These are phyloP conservation scores for Corythoichthys intestinalis DNA, from an alignment of 2,113 vertebrate species.

Conservation along the genomic window DNA sequence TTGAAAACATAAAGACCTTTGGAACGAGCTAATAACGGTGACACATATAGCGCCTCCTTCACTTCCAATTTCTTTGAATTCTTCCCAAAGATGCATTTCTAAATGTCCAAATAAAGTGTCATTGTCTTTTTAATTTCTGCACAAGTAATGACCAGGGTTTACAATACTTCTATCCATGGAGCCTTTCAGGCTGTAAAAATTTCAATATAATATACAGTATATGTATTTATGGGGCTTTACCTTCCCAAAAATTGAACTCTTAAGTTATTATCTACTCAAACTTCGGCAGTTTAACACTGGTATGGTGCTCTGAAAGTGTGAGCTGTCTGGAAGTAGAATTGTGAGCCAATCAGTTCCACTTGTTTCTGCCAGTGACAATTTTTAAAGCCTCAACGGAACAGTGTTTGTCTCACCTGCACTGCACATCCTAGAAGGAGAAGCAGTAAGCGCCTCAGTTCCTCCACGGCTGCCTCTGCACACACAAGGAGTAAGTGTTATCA, in stretches of 20 bases:
- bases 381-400: neutral
- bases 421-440: constrained; percentile 82
- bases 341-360: neutral
- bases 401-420: constrained; percentile 76
- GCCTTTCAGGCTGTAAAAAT: too few species aligned
- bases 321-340: neutral
- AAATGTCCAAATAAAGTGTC: neutral
- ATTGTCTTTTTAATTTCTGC: neutral
- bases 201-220: too few species aligned
- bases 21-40: neutral
- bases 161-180: neutral
- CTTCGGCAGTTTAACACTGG: too few species aligned
- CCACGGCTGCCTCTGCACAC: constrained; percentile 76
- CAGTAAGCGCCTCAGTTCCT: constrained; percentile 78
- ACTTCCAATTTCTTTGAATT: neutral
- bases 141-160: neutral
- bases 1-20: neutral
- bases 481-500: constrained; percentile 35
- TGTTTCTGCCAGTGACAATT: neutral
- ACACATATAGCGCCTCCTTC: neutral
- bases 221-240: too few species aligned
- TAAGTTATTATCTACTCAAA: too few species aligned
- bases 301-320: neutral
- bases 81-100: neutral
- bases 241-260: too few species aligned